Evolutionary conservation across 2,797 vertebrate genomes (phyloP).

Genomic region (Eutrigla gurnardus): DNA sequence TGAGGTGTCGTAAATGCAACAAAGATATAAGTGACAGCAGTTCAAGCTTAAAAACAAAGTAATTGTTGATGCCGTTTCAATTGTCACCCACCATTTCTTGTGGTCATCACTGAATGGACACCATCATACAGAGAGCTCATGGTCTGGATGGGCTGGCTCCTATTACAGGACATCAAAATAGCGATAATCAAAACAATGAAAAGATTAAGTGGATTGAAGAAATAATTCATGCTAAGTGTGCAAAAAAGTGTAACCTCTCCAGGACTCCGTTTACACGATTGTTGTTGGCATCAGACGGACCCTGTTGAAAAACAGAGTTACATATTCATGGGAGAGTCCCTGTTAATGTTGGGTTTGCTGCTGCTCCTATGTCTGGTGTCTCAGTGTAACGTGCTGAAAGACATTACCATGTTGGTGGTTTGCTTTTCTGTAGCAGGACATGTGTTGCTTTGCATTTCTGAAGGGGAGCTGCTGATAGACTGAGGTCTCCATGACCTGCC

Average conservation of each 20-base stretch:
- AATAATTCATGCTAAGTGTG: not conserved
- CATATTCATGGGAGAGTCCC: too few relatives aligned
- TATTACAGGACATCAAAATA: slow-evolving; percentile 36
- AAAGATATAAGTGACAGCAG: not conserved
- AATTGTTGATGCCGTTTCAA: not conserved
- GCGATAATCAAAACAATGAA: not conserved
- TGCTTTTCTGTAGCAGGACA: slow-evolving; percentile 15
- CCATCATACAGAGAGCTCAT: slow-evolving; percentile 17
- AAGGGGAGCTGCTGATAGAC: not conserved
- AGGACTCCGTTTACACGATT: slow-evolving; percentile 21
- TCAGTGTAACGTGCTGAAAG: slow-evolving; percentile 1
- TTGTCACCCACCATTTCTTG: slow-evolving; percentile 47
- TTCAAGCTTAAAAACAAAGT: too few relatives aligned
- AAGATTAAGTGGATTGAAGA: not conserved
- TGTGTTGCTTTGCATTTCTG: slow-evolving; percentile 10
- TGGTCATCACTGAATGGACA: not conserved
- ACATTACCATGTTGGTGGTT: slow-evolving; percentile 58
- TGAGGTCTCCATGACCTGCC: slow-evolving; percentile 71
- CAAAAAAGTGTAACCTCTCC: slow-evolving; percentile 54
- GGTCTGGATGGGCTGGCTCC: slow-evolving; percentile 22
- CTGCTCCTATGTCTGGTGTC: not conserved
- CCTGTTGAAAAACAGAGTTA: slow-evolving; percentile 54
- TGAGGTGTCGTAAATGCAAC: too few relatives aligned
- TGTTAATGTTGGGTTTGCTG: not conserved
- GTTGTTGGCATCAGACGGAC: slow-evolving; percentile 52